phyloP scores from a whole-genome alignment of 2,888 invertebrate species.

The Plusia festucae region DNA sequence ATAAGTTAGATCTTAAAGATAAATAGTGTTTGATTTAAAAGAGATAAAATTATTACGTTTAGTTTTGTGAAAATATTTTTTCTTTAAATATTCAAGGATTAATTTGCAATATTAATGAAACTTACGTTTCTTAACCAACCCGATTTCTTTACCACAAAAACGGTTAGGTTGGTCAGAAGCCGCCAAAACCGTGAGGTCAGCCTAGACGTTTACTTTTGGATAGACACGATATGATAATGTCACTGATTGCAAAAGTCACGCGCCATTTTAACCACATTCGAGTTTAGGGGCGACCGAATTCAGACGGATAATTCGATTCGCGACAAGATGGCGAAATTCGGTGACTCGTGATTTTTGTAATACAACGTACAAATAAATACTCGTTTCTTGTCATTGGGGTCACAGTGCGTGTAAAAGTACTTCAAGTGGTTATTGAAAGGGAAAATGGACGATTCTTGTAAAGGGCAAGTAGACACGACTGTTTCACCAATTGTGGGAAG shows the following conservation, averaged over 20 bases:
- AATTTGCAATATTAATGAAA: slow-evolving; percentile 34
- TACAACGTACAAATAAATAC: slow-evolving; percentile 58
- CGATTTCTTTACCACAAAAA: slow-evolving; percentile 50
- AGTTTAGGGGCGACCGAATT: slow-evolving; percentile 75
- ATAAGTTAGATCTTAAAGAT: background rate
- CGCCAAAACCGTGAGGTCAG: slow-evolving; percentile 79
- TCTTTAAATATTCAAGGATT: slow-evolving; percentile 39
- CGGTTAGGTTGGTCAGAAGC: slow-evolving; percentile 48
- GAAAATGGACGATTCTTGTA: slow-evolving; percentile 28
- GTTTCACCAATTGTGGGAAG: background rate
- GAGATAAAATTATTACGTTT: background rate
- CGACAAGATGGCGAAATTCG: slow-evolving; percentile 70
- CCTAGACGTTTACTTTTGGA: slow-evolving; percentile 78
- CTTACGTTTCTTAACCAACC: slow-evolving; percentile 43
- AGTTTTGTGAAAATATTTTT: background rate
- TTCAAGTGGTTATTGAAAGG: slow-evolving; percentile 27
- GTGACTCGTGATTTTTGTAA: slow-evolving; percentile 68
- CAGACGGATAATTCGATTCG: slow-evolving; percentile 70
- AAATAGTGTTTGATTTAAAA: background rate
- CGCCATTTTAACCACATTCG: slow-evolving; percentile 77
- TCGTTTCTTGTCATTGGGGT: slow-evolving; percentile 61
- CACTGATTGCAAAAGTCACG: slow-evolving; percentile 85
- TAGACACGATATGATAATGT: slow-evolving; percentile 83
- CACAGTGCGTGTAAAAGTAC: slow-evolving; percentile 67
- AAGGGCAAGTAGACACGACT: slow-evolving; percentile 15